phyloP scores from a whole-genome alignment of 2,113 vertebrate genomes.

The Theropithecus gelada region DNA sequence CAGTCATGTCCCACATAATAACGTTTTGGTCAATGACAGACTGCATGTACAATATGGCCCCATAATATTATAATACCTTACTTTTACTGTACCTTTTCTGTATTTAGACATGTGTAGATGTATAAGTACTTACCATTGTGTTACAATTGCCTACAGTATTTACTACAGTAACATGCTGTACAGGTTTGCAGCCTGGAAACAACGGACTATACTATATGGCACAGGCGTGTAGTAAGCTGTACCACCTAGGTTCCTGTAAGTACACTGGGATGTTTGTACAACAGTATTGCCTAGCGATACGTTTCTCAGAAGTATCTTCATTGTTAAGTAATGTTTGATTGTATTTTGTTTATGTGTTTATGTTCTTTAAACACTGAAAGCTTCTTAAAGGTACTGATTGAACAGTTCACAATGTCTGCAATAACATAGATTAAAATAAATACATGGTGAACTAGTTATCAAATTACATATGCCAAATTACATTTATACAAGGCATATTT shows the following conservation, averaged over 20 bases:
- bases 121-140: neutral
- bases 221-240: neutral
- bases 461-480: neutral
- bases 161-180: neutral
- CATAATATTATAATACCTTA: neutral
- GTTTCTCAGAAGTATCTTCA: neutral
- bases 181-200: neutral
- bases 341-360: neutral
- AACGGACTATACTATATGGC: neutral
- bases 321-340: neutral
- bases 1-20: neutral
- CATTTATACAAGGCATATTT: neutral
- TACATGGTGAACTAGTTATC: neutral
- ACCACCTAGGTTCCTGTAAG: neutral
- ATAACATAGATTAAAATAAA: neutral
- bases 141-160: neutral
- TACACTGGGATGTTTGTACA: neutral
- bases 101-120: neutral
- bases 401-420: rapidly evolving
- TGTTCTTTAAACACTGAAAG: neutral
- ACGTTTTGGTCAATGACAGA: neutral
- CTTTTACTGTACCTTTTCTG: neutral
- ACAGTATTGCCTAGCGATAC: neutral
- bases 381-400: neutral
- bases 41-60: neutral